Percentiles rank a stretch among this genome's conserved stretches.
phyloP scores from a whole-genome alignment of 2,888 invertebrate genomes.

The Neoitamus cyanurus region DNA sequence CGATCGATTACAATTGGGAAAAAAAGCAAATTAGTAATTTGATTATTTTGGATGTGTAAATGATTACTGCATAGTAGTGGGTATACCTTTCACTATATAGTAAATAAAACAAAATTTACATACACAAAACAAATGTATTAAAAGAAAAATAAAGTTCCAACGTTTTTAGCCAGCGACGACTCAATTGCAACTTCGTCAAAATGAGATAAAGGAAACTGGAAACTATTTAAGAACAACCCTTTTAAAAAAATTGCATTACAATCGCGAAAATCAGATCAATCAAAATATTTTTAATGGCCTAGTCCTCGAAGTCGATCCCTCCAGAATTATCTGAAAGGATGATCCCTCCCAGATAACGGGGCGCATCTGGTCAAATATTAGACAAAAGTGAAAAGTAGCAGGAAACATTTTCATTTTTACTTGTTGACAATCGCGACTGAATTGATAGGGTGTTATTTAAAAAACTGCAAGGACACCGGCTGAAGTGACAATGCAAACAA shows the following conservation, averaged over 20 bases:
- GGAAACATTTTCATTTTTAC: conserved; percentile 40
- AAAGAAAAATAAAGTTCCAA: too few species aligned
- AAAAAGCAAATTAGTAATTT: too few species aligned
- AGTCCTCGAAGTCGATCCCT: background rate
- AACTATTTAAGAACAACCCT: background rate
- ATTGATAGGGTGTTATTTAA: background rate
- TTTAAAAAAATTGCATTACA: background rate
- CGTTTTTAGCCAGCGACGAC: too few species aligned
- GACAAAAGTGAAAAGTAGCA: conserved; percentile 30
- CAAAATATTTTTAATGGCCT: background rate
- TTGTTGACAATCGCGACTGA: conserved; percentile 26
- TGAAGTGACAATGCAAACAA: conserved; percentile 43
- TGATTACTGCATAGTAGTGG: too few species aligned
- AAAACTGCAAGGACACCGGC: conserved; percentile 5
- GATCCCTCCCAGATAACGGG: background rate
- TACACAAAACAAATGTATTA: too few species aligned
- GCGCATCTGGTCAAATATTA: conserved; percentile 37
- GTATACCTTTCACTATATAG: too few species aligned
- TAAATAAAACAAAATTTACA: too few species aligned
- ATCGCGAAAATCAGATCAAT: background rate
- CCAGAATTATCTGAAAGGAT: background rate
- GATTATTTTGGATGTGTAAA: too few species aligned
- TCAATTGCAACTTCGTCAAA: too few species aligned
- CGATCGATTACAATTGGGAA: too few species aligned
- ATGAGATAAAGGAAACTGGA: too few species aligned